A percentile compares a stretch with the other conserved stretches of the same genome.
These are phyloP conservation scores for Apostichopus japonicus DNA, from an alignment of 35 echinoderm and acorn worm genomes.

Conservation along the genomic window DNA sequence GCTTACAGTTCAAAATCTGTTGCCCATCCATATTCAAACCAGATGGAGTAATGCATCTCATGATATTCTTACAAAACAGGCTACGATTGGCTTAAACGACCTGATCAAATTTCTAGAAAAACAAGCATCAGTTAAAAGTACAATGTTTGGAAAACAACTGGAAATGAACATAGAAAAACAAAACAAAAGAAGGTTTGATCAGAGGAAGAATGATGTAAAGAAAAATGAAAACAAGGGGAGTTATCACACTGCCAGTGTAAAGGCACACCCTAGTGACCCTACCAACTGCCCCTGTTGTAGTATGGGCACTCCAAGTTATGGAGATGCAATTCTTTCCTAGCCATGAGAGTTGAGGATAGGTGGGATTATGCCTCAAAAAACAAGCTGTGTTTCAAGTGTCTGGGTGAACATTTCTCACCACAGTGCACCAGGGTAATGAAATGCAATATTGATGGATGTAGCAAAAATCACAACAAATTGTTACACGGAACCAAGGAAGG, in stretches of 20 bases:
- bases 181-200: neutral
- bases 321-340: constrained; percentile 31
- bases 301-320: constrained; percentile 25
- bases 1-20: constrained; percentile 46
- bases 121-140: constrained; percentile 24
- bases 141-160: constrained; percentile 44
- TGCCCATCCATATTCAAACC: constrained; percentile 43
- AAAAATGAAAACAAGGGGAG: neutral
- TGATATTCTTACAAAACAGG: neutral
- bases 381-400: constrained; percentile 35
- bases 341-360: constrained; percentile 32
- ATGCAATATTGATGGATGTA: constrained; percentile 42
- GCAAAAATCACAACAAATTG: constrained; percentile 43
- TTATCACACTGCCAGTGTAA: constrained; percentile 11
- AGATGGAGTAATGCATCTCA: constrained; percentile 22
- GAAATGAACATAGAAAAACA: constrained; percentile 23
- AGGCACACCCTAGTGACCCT: neutral
- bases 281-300: constrained; percentile 16
- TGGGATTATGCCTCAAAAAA: constrained; percentile 41
- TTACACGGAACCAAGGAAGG: constrained; percentile 45
- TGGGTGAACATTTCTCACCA: neutral
- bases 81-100: constrained; percentile 10
- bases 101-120: constrained; percentile 14
- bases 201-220: neutral
- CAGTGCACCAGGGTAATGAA: neutral